These are phyloP conservation scores for Rutilus rutilus DNA, from an alignment of 2,113 vertebrate genomes.

Conservation along the genomic window DNA sequence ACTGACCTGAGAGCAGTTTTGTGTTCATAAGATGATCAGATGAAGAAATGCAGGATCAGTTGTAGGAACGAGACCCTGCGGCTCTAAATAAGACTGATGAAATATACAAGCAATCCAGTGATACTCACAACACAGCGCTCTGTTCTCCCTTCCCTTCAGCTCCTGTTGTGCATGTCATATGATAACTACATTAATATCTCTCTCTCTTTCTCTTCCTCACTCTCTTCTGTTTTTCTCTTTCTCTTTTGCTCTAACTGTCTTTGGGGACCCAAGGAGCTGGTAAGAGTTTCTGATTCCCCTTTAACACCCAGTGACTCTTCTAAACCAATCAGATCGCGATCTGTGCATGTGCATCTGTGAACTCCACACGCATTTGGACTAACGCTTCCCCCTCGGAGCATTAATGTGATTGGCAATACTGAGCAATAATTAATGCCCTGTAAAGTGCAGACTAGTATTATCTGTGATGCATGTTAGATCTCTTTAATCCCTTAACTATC, in stretches of 20 bases:
- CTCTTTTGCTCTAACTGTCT: constrained; percentile 73
- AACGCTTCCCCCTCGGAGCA: neutral
- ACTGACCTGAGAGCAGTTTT: neutral
- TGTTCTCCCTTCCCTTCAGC: constrained; percentile 75
- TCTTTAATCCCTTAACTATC: neutral
- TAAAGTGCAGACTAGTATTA: neutral
- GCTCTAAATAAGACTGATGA: constrained; percentile 59
- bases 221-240: constrained; percentile 46
- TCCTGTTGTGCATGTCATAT: constrained; percentile 84
- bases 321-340: constrained; percentile 52
- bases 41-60: neutral
- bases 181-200: constrained; percentile 86
- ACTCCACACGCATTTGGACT: constrained; percentile 7
- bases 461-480: neutral
- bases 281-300: constrained; percentile 79
- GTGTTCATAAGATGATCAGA: constrained; percentile 3
- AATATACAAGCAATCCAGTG: constrained; percentile 4
- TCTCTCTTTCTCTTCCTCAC: constrained; percentile 57
- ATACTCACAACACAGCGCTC: constrained; percentile 66
- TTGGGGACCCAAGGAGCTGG: constrained; percentile 93
- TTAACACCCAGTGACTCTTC: constrained; percentile 42
- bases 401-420: neutral
- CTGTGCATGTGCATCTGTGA: constrained; percentile 53
- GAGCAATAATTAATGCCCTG: no score
- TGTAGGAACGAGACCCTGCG: neutral